Percentiles rank a stretch among this genome's conserved stretches.
Evolutionary conservation across 2,113 vertebrate genomes (phyloP).

Genomic region (Paedocypris sp.): DNA sequence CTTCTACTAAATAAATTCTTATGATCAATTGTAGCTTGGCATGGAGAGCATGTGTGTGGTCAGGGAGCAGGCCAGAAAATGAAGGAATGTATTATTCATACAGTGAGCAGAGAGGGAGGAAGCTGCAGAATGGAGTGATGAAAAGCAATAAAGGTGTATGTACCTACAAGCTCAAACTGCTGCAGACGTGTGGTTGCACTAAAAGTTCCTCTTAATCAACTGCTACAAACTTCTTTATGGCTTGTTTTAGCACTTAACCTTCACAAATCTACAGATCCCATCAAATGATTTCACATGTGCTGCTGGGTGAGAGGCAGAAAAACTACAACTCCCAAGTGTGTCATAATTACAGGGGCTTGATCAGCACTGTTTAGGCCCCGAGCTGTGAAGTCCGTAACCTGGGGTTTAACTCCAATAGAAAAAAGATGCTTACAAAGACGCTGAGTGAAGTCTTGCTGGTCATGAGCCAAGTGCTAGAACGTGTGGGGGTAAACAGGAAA

Average conservation of each 20-base stretch:
- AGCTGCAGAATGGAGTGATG: neutral
- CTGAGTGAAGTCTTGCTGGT: neutral
- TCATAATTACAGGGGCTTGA: neutral
- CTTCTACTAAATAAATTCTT: neutral
- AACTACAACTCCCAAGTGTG: slow-evolving; percentile 11
- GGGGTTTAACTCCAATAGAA: neutral
- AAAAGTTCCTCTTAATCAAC: neutral
- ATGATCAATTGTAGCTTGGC: neutral
- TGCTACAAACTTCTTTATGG: slow-evolving; percentile 1
- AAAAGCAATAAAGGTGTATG: neutral
- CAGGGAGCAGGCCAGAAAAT: neutral
- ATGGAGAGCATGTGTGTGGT: neutral
- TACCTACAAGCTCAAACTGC: neutral
- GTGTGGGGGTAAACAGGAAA: neutral
- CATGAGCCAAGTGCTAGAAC: neutral
- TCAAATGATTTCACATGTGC: neutral
- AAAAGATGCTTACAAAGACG: neutral
- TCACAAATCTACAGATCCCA: slow-evolving; percentile 11
- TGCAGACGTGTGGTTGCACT: neutral
- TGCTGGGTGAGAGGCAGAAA: neutral
- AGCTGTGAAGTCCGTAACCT: slow-evolving; percentile 1
- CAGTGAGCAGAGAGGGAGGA: neutral
- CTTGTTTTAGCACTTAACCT: slow-evolving; percentile 9
- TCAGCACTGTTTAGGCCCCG: neutral
- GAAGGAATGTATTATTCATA: slow-evolving; percentile 23